Evolutionary conservation across 2,797 vertebrate species (phyloP).

Genomic region (Fistularia tabacaria): DNA sequence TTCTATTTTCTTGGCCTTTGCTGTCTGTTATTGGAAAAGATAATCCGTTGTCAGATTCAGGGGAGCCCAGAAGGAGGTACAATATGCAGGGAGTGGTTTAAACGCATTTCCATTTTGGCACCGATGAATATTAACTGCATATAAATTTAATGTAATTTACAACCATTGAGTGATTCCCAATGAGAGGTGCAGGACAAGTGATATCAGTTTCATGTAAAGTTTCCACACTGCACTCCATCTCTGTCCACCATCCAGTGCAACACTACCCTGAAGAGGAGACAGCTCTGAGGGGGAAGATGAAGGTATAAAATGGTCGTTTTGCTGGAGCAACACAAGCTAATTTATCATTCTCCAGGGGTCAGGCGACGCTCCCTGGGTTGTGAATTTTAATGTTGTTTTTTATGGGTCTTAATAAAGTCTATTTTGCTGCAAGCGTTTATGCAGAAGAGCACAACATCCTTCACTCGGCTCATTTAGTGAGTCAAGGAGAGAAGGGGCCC

Average conservation of each 20-base stretch:
- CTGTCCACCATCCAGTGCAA: slow-evolving; percentile 9
- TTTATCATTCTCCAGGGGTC: slow-evolving; percentile 80
- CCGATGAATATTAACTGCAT: not conserved
- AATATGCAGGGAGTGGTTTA: not conserved
- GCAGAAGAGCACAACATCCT: slow-evolving; percentile 76
- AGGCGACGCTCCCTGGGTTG: slow-evolving; percentile 70
- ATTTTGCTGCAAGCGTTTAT: slow-evolving; percentile 79
- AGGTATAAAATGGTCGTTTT: slow-evolving; percentile 75
- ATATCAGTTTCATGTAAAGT: slow-evolving; percentile 18
- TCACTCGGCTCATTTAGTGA: slow-evolving; percentile 75
- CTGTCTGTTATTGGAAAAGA: too few species aligned
- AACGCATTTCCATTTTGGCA: not conserved
- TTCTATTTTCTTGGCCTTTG: slow-evolving; percentile 20
- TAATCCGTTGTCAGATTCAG: not conserved
- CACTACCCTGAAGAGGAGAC: slow-evolving; percentile 21
- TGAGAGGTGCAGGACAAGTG: not conserved
- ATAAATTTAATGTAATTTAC: not conserved
- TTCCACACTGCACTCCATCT: slow-evolving; percentile 1
- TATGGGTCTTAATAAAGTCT: slow-evolving; percentile 82
- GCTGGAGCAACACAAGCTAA: slow-evolving; percentile 73
- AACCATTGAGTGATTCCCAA: not conserved
- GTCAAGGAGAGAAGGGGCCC: slow-evolving; percentile 67
- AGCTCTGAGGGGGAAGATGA: slow-evolving; percentile 25
- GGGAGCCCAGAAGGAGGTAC: not conserved
- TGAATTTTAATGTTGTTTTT: slow-evolving; percentile 83